Base-by-base conservation (phyloP, 2,113 vertebrate genomes). In the Seriola rivoliana region DNA sequence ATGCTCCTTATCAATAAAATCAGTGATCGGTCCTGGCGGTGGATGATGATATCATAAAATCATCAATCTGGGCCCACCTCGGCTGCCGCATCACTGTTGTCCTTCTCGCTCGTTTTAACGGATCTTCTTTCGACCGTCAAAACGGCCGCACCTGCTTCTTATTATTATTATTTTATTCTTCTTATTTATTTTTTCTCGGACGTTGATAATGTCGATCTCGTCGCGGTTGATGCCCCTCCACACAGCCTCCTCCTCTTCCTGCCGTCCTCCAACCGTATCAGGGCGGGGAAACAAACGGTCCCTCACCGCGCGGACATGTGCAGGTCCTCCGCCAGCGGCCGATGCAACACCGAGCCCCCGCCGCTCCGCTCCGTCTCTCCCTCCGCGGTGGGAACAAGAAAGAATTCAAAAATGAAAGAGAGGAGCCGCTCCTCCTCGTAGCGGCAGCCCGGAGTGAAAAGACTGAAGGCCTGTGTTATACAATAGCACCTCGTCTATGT, bases 271-370 rank as follows among this genome's bases (percentile, higher is more conserved):
- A 68, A 63, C 59, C 69, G 88, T 76, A 71, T 88, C 92, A 92
- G 94, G 95, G 94, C 87, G 94, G 94, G 90, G 93, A 84, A 91
- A 88, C 76, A 82, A 91, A 76, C 88, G 88, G 48, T 77, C 46
- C 80, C 87, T 92, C 90, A 91, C 88, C 88, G 91, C 80, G 87
- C 92, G 90, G 92, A 94, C 94, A 95, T 95, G 94, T 95, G 94
- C 93, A 82, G 91, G 80, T 90, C 93, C 92, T 90, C 91, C 82
- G 78, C 87, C 93, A 83, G 89, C 77, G 87, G 82, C 87, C 88
- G 88, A 90, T 83, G 88, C 87, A 87, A 77, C 87, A 75, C 80
- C 78, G 87, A 85, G 80, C 79, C 76, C 78, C 78, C 83, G 81
- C 88, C 40, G 67, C 84, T 52, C 59, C 42, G 75, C 86, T 76